phyloP scores from a whole-genome alignment of 64 coral and sea anemone genomes.

The Porites lutea region DNA sequence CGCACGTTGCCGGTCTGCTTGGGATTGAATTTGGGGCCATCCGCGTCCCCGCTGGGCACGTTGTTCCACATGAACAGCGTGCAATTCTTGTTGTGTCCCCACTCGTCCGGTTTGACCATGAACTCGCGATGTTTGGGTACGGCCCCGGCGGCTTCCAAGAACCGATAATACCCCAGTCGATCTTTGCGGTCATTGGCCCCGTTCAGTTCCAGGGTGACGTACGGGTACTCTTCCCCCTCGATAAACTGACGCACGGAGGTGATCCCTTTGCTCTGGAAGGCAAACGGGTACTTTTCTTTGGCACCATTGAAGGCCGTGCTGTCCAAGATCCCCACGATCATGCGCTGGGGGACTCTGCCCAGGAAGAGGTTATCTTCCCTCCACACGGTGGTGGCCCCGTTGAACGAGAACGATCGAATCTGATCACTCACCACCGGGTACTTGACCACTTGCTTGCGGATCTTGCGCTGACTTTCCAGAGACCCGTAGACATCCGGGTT shows the following conservation, averaged over 20 bases:
- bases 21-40: not conserved
- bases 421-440: conserved; percentile 23
- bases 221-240: conserved; percentile 41
- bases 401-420: not conserved
- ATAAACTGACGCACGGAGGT: conserved; percentile 30
- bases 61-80: conserved; percentile 52
- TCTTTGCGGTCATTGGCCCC: conserved; percentile 38
- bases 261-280: conserved; percentile 25
- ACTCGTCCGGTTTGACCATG: conserved; percentile 41
- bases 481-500: not conserved
- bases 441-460: not conserved
- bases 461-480: not conserved
- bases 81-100: conserved; percentile 3
- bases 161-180: conserved; percentile 37
- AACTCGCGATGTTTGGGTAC: not conserved
- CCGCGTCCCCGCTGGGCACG: conserved; percentile 3
- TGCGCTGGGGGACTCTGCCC: conserved; percentile 14
- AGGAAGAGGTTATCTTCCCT: not conserved
- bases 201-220: conserved; percentile 12
- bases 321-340: conserved; percentile 40
- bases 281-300: not conserved
- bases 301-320: conserved; percentile 20
- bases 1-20: too few relatives aligned
- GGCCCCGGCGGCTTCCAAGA: conserved; percentile 1
- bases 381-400: not conserved